Base-by-base conservation (phyloP, 2,113 vertebrate genomes). In the Todiramphus chloris region DNA sequence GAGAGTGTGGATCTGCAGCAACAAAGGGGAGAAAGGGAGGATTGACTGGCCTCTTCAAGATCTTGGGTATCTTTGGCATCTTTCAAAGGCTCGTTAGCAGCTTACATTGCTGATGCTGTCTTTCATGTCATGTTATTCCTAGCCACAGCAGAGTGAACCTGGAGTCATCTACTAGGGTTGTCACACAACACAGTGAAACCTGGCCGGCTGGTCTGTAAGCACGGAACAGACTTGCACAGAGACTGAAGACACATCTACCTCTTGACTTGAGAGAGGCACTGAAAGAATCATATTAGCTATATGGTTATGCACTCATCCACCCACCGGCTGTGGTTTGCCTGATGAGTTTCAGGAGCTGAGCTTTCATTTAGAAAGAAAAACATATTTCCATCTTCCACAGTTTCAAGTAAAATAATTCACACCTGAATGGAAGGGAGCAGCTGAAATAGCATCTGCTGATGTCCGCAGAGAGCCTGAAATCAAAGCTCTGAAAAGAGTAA, bases 201-300 rank as follows among this genome's bases (percentile, higher is more conserved):
- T 37, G 27, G 50, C 48, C 25, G n/a, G 62, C 3, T n/a, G 8
- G 21, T 37, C 0, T 69, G 28, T 20, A 43, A 46, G 24, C 83
- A 43, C 76, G n/a, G 46, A 77, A 4, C 55, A 89, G 75, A 5
- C 43, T 31, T 39, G 30, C 3, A 0, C 2, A 27, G 25, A 44
- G 39, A 68, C 53, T 67, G 28, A 5, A 44, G 55, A 43, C 28
- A 83, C 14, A 12, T 0, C 0, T 3, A 63, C 18, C 43, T 55
- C 59, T 21, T 50, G 51, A 39, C 64, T 28, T 33, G 56, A 70
- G 60, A 77, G 64, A 69, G 35, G 17, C 31, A 35, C 48, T 30
- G 59, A 59, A 25, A 17, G 44, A 78, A 44, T 46, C 7, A 0
- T 51, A 24, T 51, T 83, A 50, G 41, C 80, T 78, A 4, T 35